Evolutionary conservation across 2,888 invertebrate species (phyloP).

Genomic region (Stenodema calcarata): DNA sequence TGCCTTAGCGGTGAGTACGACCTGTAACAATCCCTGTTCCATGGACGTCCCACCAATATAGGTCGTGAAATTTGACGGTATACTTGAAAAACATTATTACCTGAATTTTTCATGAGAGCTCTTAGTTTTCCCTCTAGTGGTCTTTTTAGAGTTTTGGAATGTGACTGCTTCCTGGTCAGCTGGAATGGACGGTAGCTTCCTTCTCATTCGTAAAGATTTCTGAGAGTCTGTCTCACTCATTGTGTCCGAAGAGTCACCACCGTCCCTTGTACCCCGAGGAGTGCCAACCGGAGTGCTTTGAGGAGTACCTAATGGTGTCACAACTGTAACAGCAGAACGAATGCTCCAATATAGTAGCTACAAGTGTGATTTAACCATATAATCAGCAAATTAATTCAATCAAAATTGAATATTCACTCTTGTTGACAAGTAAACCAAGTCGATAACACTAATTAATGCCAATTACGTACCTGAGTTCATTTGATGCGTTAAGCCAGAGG

Average conservation of each 20-base stretch:
- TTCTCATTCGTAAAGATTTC: constrained; percentile 63
- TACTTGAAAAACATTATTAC: constrained; percentile 17
- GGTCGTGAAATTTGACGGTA: background rate
- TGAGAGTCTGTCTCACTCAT: constrained; percentile 64
- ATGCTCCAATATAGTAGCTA: too few relatives aligned
- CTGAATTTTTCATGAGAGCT: constrained; percentile 56
- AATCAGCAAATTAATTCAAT: too few relatives aligned
- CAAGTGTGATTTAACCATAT: too few relatives aligned
- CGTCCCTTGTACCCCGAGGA: constrained; percentile 61
- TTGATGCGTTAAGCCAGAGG: constrained; percentile 45
- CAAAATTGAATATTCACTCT: too few relatives aligned
- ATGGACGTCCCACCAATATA: background rate
- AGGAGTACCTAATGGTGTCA: constrained; percentile 57
- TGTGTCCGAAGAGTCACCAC: constrained; percentile 63
- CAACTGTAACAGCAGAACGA: constrained; percentile 26
- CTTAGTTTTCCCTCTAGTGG: constrained; percentile 59
- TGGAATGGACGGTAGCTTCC: constrained; percentile 64
- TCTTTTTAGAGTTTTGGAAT: constrained; percentile 61
- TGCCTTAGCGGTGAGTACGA: constrained; percentile 60
- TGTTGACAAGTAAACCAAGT: too few relatives aligned
- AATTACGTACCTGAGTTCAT: constrained; percentile 49
- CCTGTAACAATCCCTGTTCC: constrained; percentile 46
- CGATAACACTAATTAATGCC: too few relatives aligned
- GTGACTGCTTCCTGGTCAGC: constrained; percentile 63
- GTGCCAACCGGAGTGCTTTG: constrained; percentile 61